Evolutionary conservation across 2,113 vertebrate genomes (phyloP).

Genomic region (Poeciliopsis prolifica): DNA sequence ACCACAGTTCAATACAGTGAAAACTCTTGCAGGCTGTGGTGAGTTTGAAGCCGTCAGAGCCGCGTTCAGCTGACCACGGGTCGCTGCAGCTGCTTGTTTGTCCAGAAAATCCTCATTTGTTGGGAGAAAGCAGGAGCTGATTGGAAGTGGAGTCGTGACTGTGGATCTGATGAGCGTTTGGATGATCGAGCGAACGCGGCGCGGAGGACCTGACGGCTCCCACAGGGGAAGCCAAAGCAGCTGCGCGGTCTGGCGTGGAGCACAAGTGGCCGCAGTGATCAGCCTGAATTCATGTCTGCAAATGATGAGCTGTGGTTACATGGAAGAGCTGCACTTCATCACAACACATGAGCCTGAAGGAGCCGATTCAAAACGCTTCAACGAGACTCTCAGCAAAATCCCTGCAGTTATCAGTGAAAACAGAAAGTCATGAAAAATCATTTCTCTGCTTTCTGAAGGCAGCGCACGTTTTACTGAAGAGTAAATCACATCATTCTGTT

Average conservation of each 20-base stretch:
- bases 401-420: too few species aligned
- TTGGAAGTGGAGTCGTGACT: background rate
- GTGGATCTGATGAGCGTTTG: background rate
- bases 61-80: too few species aligned
- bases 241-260: background rate
- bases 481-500: too few species aligned
- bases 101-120: background rate
- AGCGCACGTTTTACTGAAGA: too few species aligned
- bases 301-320: background rate
- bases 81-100: slow-evolving; percentile 1
- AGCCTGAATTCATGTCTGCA: background rate
- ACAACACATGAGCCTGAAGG: background rate
- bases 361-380: background rate
- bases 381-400: too few species aligned
- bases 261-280: background rate
- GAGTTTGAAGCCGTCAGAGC: too few species aligned
- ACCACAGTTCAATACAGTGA: too few species aligned
- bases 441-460: too few species aligned
- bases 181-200: background rate
- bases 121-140: background rate
- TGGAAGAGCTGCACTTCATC: background rate
- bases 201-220: background rate
- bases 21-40: too few species aligned
- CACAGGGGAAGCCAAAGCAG: background rate
- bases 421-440: too few species aligned